Percentiles rank a stretch among this genome's conserved stretches.
Conservation (phyloP, 2,113 vertebrate genomes). For the Manacus vitellinus region DNA sequence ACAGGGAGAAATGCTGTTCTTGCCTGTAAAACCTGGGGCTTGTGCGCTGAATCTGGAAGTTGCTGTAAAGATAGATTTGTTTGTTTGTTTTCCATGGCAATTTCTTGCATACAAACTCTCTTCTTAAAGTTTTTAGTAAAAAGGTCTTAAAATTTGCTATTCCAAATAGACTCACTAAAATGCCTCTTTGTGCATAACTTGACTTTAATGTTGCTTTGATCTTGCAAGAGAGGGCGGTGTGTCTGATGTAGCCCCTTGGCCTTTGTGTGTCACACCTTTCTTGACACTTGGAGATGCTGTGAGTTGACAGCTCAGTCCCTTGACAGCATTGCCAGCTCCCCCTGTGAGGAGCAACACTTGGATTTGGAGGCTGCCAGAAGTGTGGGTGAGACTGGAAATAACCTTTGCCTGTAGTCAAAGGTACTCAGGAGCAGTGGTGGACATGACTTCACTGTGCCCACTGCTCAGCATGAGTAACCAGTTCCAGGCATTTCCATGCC, state of each 20-base stretch:
- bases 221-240: not conserved
- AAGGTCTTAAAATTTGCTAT: not conserved
- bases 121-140: not conserved
- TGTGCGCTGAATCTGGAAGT: fast-evolving
- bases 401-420: not conserved
- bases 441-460: conserved; percentile 1
- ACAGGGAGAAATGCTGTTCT: not conserved
- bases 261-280: not conserved
- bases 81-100: not conserved
- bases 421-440: not conserved
- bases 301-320: not conserved
- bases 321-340: fast-evolving
- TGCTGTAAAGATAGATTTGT: not conserved
- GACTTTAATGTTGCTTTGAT: not conserved
- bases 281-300: not conserved
- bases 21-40: not conserved
- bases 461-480: conserved; percentile 41
- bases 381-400: conserved; percentile 44
- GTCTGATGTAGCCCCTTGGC: not conserved
- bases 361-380: not conserved
- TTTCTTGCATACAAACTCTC: not conserved
- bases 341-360: not conserved
- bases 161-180: not conserved
- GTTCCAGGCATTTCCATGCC: conserved; percentile 32
- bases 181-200: not conserved